Conservation (phyloP, 2,888 invertebrate species). For the Volucella inflata region DNA sequence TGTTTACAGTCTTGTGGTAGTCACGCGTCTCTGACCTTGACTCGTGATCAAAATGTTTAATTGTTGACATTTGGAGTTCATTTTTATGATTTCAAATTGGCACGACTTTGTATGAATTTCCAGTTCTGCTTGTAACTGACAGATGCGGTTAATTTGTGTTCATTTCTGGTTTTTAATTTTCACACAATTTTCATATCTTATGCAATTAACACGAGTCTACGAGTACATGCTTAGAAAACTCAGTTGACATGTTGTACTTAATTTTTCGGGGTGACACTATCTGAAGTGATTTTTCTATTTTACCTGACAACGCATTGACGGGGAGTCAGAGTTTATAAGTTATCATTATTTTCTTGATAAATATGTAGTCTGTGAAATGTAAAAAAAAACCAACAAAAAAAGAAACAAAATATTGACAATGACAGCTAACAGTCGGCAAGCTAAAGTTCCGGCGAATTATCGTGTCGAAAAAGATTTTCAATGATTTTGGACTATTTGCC, state of each 20-base stretch:
- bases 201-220: neutral
- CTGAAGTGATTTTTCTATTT: slow-evolving; percentile 38
- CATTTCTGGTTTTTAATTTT: neutral
- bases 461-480: neutral
- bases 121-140: too few relatives aligned
- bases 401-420: neutral
- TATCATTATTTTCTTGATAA: slow-evolving; percentile 17
- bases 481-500: neutral
- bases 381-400: slow-evolving; percentile 4
- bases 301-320: slow-evolving; percentile 28
- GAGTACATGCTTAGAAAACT: neutral
- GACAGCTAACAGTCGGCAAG: neutral
- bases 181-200: neutral
- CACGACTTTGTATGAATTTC: too few relatives aligned
- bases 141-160: neutral
- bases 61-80: neutral
- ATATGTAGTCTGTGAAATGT: neutral
- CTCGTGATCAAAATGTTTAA: neutral
- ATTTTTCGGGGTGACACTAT: slow-evolving; percentile 41
- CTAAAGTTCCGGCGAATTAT: neutral
- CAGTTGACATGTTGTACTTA: slow-evolving; percentile 15
- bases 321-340: slow-evolving; percentile 2
- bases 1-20: neutral
- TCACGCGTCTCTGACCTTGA: slow-evolving; percentile 12
- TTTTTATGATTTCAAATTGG: too few relatives aligned